These are phyloP conservation scores for Ectemnius continuus DNA, from an alignment of 2,888 invertebrate genomes.

Conservation along the genomic window DNA sequence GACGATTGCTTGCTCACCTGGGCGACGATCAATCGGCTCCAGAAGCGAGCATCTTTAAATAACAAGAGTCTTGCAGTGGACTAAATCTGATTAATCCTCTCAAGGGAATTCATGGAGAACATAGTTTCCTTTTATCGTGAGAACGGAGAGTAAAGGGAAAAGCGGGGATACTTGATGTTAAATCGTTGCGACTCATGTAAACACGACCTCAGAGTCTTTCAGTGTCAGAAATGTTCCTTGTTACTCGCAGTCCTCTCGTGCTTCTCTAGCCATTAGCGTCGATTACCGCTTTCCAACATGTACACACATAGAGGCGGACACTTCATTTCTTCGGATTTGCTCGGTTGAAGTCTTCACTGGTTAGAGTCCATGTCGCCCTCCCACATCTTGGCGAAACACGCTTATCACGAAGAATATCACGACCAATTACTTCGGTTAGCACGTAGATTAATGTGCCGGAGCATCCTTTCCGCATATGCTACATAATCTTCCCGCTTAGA, in stretches of 20 bases:
- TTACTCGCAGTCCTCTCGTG: neutral
- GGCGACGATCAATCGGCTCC: neutral
- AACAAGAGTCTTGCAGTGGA: constrained; percentile 61
- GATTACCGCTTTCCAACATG: neutral
- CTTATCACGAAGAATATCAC: neutral
- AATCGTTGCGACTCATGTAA: no score
- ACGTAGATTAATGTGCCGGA: neutral
- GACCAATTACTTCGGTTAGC: neutral
- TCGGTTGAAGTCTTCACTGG: neutral
- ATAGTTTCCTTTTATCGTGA: no score
- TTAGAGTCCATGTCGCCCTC: neutral
- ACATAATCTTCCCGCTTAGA: no score
- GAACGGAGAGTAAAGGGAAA: no score
- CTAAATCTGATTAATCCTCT: constrained; percentile 56
- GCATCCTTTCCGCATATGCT: no score
- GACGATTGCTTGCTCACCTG: neutral
- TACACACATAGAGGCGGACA: no score
- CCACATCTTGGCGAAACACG: neutral
- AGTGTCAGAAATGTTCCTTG: neutral
- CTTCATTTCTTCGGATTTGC: no score
- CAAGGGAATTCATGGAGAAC: no score
- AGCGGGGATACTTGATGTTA: no score
- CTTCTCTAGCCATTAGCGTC: neutral
- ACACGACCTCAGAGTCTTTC: neutral
- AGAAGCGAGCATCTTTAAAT: constrained; percentile 26